Conservation (phyloP, 2,113 vertebrate genomes). For the Sprattus sprattus region DNA sequence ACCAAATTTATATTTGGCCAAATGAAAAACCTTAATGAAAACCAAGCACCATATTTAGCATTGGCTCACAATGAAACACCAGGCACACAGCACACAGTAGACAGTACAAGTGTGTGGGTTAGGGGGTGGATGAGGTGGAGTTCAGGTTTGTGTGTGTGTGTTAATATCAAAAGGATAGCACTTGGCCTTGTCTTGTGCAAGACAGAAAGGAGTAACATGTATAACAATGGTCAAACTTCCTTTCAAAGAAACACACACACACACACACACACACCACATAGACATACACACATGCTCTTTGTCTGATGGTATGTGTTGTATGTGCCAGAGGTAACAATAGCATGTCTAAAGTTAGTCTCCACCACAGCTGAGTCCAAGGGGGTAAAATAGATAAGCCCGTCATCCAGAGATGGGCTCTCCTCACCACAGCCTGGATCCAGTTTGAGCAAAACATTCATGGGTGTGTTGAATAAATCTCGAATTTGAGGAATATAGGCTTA, state of each 20-base stretch:
- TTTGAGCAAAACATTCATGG: not conserved
- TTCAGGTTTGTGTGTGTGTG: not conserved
- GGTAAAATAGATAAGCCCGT: conserved; percentile 11
- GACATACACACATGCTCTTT: conserved; percentile 41
- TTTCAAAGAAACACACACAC: conserved; percentile 15
- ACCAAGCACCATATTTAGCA: too few species aligned
- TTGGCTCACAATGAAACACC: too few species aligned
- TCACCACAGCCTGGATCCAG: not conserved
- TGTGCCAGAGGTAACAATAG: conserved; percentile 66
- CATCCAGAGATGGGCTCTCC: not conserved
- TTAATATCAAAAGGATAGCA: not conserved
- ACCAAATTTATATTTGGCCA: too few species aligned
- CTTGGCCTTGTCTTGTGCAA: not conserved
- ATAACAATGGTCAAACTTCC: not conserved
- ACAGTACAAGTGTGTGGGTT: not conserved
- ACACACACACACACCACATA: conserved; percentile 26
- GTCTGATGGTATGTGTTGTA: conserved; percentile 54
- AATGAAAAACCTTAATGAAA: too few species aligned
- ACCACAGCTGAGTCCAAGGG: conserved; percentile 59
- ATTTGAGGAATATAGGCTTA: too few species aligned
- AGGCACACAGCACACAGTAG: too few species aligned
- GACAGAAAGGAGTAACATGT: not conserved
- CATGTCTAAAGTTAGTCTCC: conserved; percentile 65
- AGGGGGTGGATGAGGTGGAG: not conserved
- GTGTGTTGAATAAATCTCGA: not conserved